phyloP scores from a whole-genome alignment of 2,113 vertebrate species.

The Parotia lawesii region DNA sequence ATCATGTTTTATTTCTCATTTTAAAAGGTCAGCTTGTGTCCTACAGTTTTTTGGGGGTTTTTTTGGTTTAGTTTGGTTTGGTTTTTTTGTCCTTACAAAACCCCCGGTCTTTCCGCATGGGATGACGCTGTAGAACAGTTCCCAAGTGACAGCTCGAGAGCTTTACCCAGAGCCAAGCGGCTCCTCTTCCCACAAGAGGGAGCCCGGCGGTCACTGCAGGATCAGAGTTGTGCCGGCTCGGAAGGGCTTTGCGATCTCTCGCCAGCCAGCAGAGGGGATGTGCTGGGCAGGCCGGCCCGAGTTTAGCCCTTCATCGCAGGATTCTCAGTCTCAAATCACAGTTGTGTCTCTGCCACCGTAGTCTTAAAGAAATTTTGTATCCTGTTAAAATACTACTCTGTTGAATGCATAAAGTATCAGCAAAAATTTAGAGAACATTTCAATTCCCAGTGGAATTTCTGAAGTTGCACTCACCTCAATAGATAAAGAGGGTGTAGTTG shows the following conservation, averaged over 20 bases:
- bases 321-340: not conserved
- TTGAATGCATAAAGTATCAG: not conserved
- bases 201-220: not conserved
- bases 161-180: no score
- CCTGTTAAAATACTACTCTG: not conserved
- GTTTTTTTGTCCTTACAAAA: not conserved
- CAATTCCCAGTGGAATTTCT: not conserved
- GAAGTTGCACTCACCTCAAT: not conserved
- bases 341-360: not conserved
- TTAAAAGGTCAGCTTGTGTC: not conserved
- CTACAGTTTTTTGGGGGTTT: no score
- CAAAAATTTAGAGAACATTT: not conserved
- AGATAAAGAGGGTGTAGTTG: not conserved
- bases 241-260: not conserved
- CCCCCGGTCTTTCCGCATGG: not conserved
- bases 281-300: not conserved
- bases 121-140: not conserved
- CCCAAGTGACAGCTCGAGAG: no score
- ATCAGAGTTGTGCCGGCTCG: rapidly evolving
- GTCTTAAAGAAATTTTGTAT: not conserved
- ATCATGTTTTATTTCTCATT: not conserved
- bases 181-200: constrained; percentile 23
- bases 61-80: not conserved
- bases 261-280: not conserved
- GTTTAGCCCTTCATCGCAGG: not conserved